Percentiles rank a stretch among this genome's conserved stretches.
Conservation (phyloP, 2,888 invertebrate genomes). For the Autographa gamma region DNA sequence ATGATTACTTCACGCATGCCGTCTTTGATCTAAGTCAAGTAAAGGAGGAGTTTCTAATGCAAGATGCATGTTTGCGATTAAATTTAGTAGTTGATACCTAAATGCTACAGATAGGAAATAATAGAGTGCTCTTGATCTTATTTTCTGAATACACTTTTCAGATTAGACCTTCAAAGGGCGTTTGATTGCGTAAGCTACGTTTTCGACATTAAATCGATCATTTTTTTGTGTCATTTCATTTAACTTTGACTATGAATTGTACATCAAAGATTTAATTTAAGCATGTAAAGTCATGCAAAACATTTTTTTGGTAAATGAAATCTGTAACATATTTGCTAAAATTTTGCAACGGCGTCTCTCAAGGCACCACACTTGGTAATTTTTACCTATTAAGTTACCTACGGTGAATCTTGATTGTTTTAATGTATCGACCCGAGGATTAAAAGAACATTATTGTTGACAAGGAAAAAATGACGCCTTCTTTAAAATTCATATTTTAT, state of each 20-base stretch:
- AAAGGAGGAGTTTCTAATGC: not conserved
- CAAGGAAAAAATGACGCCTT: too few relatives aligned
- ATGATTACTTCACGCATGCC: slow-evolving; percentile 2
- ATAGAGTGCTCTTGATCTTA: not conserved
- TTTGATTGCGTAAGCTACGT: not conserved
- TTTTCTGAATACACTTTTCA: not conserved
- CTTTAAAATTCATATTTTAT: too few relatives aligned
- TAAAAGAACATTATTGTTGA: too few relatives aligned
- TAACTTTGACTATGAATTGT: too few relatives aligned
- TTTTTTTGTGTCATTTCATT: too few relatives aligned
- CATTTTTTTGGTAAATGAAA: not conserved
- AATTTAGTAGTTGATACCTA: not conserved
- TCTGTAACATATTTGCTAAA: not conserved
- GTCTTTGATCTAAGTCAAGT: not conserved
- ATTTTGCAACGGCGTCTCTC: not conserved
- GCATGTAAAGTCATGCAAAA: too few relatives aligned
- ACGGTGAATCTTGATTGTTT: too few relatives aligned
- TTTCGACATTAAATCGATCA: not conserved
- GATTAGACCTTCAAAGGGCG: not conserved
- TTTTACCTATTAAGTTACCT: not conserved
- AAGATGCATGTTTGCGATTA: not conserved
- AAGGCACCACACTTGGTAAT: not conserved
- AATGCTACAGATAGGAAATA: not conserved
- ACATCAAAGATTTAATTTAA: too few relatives aligned
- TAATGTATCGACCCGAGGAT: too few relatives aligned